Evolutionary conservation across 2,113 vertebrate species (phyloP), one percentile per base, ranked within the genome.

Genomic region (Sinocyclocheilus anshuiensis): DNA sequence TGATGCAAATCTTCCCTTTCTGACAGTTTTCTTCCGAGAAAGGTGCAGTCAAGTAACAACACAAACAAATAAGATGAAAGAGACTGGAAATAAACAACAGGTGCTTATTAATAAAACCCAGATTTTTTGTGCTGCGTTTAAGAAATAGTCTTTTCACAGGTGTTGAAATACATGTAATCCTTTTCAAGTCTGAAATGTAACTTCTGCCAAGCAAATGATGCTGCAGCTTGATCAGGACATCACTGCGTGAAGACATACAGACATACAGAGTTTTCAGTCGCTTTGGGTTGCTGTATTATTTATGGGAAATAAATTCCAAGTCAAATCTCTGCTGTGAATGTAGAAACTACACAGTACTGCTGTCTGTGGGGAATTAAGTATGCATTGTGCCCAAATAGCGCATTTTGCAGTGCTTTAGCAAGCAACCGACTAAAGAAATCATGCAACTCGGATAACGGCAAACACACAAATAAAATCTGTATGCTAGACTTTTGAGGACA

Each of bases 141-240:
- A 72, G 24, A 4, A 20, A 69, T 59, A 6, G 0, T 42, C 39
- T 45, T 45, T 45, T 45, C 42, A 39, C 22, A 8, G 12, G 6
- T 20, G 10, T 80, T 78, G 26, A 69, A 72, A 87, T 75, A 42
- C 12, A 84, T 87, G 53, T 16, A 87, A 84, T 87, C 86, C 42
- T 81, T 84, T 87, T 81, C 20, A 84, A 80, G 83, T 80, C 39
- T 24, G 45, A 79, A 50, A 36, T 84, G 29, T 29, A 29, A 29
- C 29, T 29, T 2, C 29, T 29, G 26, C 24, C 36, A 86, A 72
- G 45, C 6, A 57, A 72, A 72, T 36, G 16, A 4, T 42, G 33
- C 1, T 48, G n/a, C 57, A 29, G 57, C 57, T 72, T 72, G 77
- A 80, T 86, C 63, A 26, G 29, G 26, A 42, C 84, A 71, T 86